A percentile compares a stretch with the other conserved stretches of the same genome.
Evolutionary conservation across 2,888 invertebrate genomes (phyloP).

Genomic region (Schizotus pectinicornis): DNA sequence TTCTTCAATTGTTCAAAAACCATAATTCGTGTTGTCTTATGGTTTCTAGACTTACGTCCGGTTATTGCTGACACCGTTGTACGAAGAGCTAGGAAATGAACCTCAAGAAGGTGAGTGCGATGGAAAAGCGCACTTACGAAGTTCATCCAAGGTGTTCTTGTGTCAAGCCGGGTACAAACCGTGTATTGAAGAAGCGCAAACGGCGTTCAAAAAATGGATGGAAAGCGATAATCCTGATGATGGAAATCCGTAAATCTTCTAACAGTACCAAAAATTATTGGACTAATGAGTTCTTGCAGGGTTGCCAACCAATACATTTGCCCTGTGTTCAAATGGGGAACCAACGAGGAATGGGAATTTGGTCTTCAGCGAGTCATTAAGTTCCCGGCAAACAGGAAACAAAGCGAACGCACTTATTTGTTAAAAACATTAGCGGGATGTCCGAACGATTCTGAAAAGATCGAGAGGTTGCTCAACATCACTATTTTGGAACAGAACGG

Average conservation of each 20-base stretch:
- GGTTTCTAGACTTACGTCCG: conserved; percentile 70
- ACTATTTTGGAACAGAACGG: conserved; percentile 72
- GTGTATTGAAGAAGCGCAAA: conserved; percentile 77
- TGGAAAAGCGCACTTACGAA: conserved; percentile 72
- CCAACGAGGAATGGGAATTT: conserved; percentile 81
- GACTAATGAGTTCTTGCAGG: conserved; percentile 57
- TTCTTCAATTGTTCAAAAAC: background rate
- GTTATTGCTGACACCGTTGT: conserved; percentile 72
- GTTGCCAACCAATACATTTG: conserved; percentile 79
- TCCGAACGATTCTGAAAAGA: conserved; percentile 73
- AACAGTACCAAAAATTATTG: background rate
- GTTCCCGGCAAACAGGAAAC: conserved; percentile 73
- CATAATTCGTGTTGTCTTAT: conserved; percentile 13
- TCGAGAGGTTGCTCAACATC: conserved; percentile 69
- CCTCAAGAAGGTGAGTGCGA: conserved; percentile 66
- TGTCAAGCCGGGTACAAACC: conserved; percentile 79
- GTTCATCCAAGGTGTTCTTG: conserved; percentile 73
- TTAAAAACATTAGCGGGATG: conserved; percentile 81
- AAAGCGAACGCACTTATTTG: conserved; percentile 78
- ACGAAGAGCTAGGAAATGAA: conserved; percentile 68
- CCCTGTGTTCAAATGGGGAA: conserved; percentile 83
- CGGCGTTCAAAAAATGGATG: conserved; percentile 78
- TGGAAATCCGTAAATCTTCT: conserved; percentile 76
- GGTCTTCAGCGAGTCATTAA: conserved; percentile 77
- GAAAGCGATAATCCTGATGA: conserved; percentile 74